Base-by-base conservation (phyloP, 2,888 invertebrate species). In the Drosophila fulvimacula region DNA sequence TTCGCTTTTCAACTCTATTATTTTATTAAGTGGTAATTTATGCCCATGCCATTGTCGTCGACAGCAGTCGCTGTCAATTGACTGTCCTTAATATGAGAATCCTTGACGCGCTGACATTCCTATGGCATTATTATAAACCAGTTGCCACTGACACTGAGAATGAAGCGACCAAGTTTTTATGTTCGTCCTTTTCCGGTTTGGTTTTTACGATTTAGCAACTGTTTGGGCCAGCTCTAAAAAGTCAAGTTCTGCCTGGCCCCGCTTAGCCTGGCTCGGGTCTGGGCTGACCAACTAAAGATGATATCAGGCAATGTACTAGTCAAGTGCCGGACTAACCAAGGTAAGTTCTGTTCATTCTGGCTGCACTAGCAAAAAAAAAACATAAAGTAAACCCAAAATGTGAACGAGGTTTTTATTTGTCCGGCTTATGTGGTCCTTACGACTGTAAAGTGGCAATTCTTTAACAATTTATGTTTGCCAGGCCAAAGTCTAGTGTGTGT, bases 391-490 rank as follows among this genome's bases (percentile, higher is more conserved):
- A 24, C 34, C 38, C 53, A 30, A 51, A 21, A 56, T 51, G 59
- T 48, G 60, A 75, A 66, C 64, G 80, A 46, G 57, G 73, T 81
- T 83, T 82, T 88, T 76, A 80, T 85, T 78, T 82, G 79, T 71
- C 66, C 73, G 88, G 82, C 76, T 84, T 88, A 86, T 90, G 80
- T 75, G 73, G 74, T 78, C 82, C 82, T 88, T 89, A 88, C 84
- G 87, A 81, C 87, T 86, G 79, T 86, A 90, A 90, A 90, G 86
- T 88, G 84, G 86, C 84, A 88, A 90, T 88, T 89, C 87, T 86
- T 90, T 82, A 83, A 77, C 82, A 89, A 89, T 90, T 90, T 89
- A 87, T 89, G 84, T 81, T 48, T 68, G 88, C 82, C 80, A 81
- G 81, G 76, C 87, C 79, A 86, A 72, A 78, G 79, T 78, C 73